Base-by-base conservation (phyloP, 2,888 invertebrate species). In the Cheilosia impressa region DNA sequence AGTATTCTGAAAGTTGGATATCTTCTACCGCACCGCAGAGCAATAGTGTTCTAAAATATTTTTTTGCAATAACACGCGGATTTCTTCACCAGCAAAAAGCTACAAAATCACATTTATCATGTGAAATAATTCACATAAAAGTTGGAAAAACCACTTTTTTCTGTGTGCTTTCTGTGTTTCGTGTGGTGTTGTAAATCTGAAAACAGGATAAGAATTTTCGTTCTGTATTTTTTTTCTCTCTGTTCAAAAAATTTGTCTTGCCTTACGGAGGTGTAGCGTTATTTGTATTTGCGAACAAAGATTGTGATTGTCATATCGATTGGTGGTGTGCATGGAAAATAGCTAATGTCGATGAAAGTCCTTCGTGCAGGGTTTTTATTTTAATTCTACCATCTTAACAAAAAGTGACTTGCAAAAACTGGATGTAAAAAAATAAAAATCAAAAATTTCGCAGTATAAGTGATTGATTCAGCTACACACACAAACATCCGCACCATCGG, bases 291-390 rank as follows among this genome's bases (percentile, higher is more conserved):
- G 58, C 65, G 69, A 72, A 83, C 68, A 75, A 75, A 69, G 63
- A 77, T 75, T 79, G 69, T 71, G 75, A 79, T 79, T 79, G 41
- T 65, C 75, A 75, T 84, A 84, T 73, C 73, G 79, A 69, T 78
- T 79, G 68, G 66, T 41, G 41, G 38, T 34, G 7, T 38, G 22
- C 4, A 4, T 13, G n/a, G n/a, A 53, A 52, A 13, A 17, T 7
- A 50, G 3, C 24, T 24, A 22, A 58, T 41, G 41, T 69, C 63
- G 50, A 60, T 57, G 45, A 71, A 66, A 4, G 31, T 75, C 34
- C 50, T 81, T 50, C 15, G 58, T 65, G 31, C 31, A 43, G 9
- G 43, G 17, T 50, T 63, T 58, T 17, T 66, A 43, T 41, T 41
- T 60, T 52, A 13, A 13, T 38, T 38, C 38, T 13, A 3, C 4